Percentiles rank a stretch among this genome's conserved stretches.
phyloP scores from a whole-genome alignment of 2,797 vertebrate species.

The Hybognathus amarus region DNA sequence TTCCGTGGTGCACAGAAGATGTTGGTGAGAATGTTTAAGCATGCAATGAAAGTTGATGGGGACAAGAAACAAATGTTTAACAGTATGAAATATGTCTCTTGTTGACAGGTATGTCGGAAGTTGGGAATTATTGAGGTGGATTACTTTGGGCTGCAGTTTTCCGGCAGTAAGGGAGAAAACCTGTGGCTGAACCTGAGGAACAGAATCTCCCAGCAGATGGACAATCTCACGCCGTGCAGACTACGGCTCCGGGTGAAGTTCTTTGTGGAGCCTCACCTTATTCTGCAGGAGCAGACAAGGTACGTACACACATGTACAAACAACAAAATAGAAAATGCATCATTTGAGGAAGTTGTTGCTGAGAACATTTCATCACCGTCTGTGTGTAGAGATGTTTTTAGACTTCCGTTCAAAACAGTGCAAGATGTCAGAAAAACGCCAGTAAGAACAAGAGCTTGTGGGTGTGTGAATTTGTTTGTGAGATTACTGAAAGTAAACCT shows the following conservation, averaged over 20 bases:
- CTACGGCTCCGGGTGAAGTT: conserved; percentile 95
- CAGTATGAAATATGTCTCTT: neutral
- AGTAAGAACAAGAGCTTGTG: neutral
- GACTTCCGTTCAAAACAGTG: neutral
- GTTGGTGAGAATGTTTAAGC: neutral
- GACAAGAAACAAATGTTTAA: neutral
- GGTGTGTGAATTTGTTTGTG: conserved; percentile 8
- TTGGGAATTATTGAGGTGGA: conserved; percentile 97
- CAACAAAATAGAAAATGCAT: neutral
- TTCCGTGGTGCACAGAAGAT: neutral
- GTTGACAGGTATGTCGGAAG: conserved; percentile 90
- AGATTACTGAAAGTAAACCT: neutral
- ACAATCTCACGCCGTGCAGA: conserved; percentile 89
- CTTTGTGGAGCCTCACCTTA: conserved; percentile 98
- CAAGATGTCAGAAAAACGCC: neutral
- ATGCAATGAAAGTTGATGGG: neutral
- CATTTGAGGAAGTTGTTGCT: neutral
- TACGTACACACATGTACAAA: conserved; percentile 61
- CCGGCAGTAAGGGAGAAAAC: conserved; percentile 94
- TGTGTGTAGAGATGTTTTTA: neutral
- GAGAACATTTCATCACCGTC: neutral
- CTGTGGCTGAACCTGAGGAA: conserved; percentile 99
- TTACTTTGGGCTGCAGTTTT: conserved; percentile 98
- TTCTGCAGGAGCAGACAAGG: conserved; percentile 97
- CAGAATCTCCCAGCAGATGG: conserved; percentile 98